These are phyloP conservation scores for Drosophila kambysellisi DNA, from an alignment of 2,888 invertebrate species.

Conservation along the genomic window DNA sequence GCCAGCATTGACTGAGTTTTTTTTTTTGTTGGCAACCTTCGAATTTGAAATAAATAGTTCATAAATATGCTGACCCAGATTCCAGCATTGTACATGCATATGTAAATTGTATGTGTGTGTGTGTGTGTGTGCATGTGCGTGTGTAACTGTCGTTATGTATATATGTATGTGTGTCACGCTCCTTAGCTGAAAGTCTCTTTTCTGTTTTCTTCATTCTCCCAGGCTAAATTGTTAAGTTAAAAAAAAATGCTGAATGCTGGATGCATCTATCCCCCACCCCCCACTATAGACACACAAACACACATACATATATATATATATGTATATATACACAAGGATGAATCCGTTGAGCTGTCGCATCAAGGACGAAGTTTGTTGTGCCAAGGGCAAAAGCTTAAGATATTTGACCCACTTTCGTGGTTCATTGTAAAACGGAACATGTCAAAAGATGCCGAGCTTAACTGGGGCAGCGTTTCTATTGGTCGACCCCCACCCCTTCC, in stretches of 20 bases:
- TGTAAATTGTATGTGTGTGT: not conserved
- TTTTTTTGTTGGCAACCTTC: constrained; percentile 3
- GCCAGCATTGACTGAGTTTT: not conserved
- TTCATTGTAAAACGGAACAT: constrained; percentile 17
- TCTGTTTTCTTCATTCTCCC: not conserved
- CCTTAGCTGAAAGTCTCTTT: not conserved
- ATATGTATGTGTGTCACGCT: constrained; percentile 6
- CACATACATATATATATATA: not conserved
- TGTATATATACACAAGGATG: not conserved
- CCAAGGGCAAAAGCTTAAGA: constrained; percentile 51
- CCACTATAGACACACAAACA: not conserved
- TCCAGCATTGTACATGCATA: not conserved
- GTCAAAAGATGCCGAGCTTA: constrained; percentile 38
- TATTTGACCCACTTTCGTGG: constrained; percentile 59
- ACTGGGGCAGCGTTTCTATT: constrained; percentile 41
- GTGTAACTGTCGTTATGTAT: constrained; percentile 2
- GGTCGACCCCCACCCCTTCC: not conserved
- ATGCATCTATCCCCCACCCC: not conserved
- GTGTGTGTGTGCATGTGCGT: not conserved
- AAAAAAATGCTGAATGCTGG: not conserved
- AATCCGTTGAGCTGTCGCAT: constrained; percentile 24
- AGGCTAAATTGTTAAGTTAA: not conserved
- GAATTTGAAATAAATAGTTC: constrained; percentile 1
- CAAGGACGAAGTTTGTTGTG: constrained; percentile 60
- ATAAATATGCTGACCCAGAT: constrained; percentile 50